Percentiles rank a stretch among this genome's conserved stretches.
These are phyloP conservation scores for Eunapius fragilis DNA, from an alignment of 37 sponge, comb jelly and placozoan species.

Conservation along the genomic window DNA sequence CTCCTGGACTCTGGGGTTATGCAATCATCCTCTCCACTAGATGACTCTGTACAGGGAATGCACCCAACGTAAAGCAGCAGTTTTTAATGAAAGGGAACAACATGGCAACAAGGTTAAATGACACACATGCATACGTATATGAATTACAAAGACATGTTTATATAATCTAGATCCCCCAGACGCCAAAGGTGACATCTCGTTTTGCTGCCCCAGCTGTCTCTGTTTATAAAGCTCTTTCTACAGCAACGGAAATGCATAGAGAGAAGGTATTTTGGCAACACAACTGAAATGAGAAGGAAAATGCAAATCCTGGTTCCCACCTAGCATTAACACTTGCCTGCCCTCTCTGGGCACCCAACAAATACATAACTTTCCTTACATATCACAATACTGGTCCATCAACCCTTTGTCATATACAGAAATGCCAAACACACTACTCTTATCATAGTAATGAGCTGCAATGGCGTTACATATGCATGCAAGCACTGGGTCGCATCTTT, in stretches of 20 bases:
- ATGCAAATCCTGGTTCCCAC: too few species aligned
- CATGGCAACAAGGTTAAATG: too few species aligned
- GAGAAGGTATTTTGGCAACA: not conserved
- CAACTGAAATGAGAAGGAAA: not conserved
- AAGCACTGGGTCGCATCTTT: too few species aligned
- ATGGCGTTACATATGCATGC: too few species aligned
- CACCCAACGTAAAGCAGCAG: too few species aligned
- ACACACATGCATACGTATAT: not conserved
- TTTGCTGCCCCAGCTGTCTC: not conserved
- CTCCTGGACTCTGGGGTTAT: not conserved
- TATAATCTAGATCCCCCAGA: not conserved
- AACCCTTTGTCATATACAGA: too few species aligned
- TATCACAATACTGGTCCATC: not conserved
- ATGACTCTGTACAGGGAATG: not conserved
- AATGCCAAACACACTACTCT: too few species aligned
- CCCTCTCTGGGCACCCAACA: not conserved
- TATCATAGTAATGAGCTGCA: too few species aligned
- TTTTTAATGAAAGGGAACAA: too few species aligned
- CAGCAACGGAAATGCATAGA: too few species aligned
- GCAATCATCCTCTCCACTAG: not conserved
- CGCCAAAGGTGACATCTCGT: not conserved
- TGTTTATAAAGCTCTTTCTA: too few species aligned
- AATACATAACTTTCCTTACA: not conserved
- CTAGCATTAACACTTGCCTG: too few species aligned
- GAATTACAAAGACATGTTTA: not conserved